Percentiles rank a stretch among this genome's conserved stretches.
phyloP scores from a whole-genome alignment of 2,888 invertebrate species.

The Coremacera marginata region DNA sequence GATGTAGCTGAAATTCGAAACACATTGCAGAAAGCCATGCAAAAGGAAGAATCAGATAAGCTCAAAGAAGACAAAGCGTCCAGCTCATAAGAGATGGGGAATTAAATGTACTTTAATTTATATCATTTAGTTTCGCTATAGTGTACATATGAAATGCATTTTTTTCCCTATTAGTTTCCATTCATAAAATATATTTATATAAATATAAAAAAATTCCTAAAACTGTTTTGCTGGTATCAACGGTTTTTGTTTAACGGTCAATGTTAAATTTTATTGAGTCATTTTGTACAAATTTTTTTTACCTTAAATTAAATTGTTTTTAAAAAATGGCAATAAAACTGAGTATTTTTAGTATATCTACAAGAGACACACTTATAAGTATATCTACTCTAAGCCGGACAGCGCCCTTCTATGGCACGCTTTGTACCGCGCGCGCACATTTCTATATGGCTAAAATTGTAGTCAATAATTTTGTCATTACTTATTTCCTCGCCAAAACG shows the following conservation, averaged over 20 bases:
- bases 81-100: no score
- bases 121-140: no score
- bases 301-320: background rate
- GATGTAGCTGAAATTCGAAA: background rate
- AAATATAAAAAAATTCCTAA: no score
- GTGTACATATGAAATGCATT: no score
- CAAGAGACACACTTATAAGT: background rate
- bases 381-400: conserved; percentile 41
- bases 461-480: conserved; percentile 35
- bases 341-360: no score
- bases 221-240: no score
- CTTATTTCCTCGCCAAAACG: conserved; percentile 32
- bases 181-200: no score
- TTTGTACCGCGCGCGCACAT: conserved; percentile 59
- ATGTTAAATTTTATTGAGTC: no score
- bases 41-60: background rate
- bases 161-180: no score
- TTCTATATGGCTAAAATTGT: conserved; percentile 54
- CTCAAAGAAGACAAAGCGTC: background rate
- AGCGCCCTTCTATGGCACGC: conserved; percentile 57
- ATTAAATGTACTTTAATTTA: no score
- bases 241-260: no score
- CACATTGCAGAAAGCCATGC: background rate
- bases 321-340: background rate
- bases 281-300: no score